Percentiles rank a stretch among this genome's conserved stretches.
phyloP scores from a whole-genome alignment of 2,888 invertebrate genomes.

The Erynnis tages region DNA sequence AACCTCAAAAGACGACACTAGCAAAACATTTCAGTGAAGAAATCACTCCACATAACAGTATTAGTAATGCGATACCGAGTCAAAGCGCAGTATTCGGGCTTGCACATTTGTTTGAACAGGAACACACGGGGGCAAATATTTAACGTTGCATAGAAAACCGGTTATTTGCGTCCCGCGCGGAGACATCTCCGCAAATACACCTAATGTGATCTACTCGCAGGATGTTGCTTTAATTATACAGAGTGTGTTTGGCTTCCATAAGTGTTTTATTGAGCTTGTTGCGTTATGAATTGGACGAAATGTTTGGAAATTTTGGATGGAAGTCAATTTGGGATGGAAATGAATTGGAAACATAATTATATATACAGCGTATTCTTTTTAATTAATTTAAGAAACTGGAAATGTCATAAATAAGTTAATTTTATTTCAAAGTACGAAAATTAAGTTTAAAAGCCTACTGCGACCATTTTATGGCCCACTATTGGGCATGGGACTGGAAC shows the following conservation, averaged over 20 bases:
- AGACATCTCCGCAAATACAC: constrained; percentile 49
- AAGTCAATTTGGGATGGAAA: too few relatives aligned
- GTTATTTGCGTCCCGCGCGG: constrained; percentile 46
- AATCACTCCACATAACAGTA: constrained; percentile 43
- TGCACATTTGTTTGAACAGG: constrained; percentile 63
- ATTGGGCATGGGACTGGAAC: too few relatives aligned
- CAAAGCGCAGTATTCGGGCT: constrained; percentile 48
- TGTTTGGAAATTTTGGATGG: too few relatives aligned
- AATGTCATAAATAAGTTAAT: too few relatives aligned
- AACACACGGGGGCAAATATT: constrained; percentile 64
- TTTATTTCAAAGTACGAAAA: too few relatives aligned
- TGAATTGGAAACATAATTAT: too few relatives aligned
- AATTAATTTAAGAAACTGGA: too few relatives aligned
- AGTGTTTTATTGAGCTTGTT: constrained; percentile 31
- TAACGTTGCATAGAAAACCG: constrained; percentile 61
- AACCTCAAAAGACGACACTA: too few relatives aligned
- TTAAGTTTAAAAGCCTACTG: too few relatives aligned
- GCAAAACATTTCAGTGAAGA: constrained; percentile 30
- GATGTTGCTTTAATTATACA: constrained; percentile 41
- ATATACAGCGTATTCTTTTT: too few relatives aligned
- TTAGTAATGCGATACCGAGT: constrained; percentile 44
- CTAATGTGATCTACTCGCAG: constrained; percentile 55
- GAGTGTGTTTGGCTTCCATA: constrained; percentile 34
- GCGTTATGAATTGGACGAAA: neutral
- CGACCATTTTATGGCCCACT: too few relatives aligned